Evolutionary conservation across 1,140 invertebrate species (phyloP).

Genomic region (Micrasema minimum): DNA sequence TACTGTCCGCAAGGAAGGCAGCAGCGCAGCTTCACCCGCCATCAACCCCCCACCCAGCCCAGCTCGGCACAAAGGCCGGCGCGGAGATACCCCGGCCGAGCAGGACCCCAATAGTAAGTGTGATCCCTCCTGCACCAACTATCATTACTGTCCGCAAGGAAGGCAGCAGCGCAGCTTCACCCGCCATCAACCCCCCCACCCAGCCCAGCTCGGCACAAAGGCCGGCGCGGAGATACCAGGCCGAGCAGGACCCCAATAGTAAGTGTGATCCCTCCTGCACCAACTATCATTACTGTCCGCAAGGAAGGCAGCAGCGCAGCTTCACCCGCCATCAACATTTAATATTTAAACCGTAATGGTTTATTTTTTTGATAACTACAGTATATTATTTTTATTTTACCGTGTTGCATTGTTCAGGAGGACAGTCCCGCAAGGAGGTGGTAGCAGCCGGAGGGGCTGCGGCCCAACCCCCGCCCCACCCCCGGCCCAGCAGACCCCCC

Average conservation of each 20-base stretch:
- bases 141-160: too few relatives aligned
- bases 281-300: too few relatives aligned
- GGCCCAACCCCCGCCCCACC: conserved; percentile 7
- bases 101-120: conserved; percentile 28
- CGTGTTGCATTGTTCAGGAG: conserved; percentile 10
- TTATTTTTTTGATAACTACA: too few relatives aligned
- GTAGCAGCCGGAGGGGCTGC: conserved; percentile 38
- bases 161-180: conserved; percentile 29
- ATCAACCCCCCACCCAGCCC: conserved; percentile 19
- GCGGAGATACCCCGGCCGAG: conserved; percentile 15
- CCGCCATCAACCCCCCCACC: conserved; percentile 32
- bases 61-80: conserved; percentile 21
- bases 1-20: too few relatives aligned
- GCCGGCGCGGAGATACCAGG: conserved; percentile 22
- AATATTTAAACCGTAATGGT: too few relatives aligned
- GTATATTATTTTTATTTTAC: too few relatives aligned
- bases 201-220: conserved; percentile 32
- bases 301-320: conserved; percentile 35
- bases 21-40: too few relatives aligned
- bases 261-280: too few relatives aligned
- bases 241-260: too few relatives aligned
- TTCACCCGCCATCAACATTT: conserved; percentile 38
- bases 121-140: neutral
- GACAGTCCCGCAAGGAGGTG: conserved; percentile 45
- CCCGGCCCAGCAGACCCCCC: conserved; percentile 11